Percentiles rank a stretch among this genome's conserved stretches.
These are phyloP conservation scores for Octomys mimax DNA, from an alignment of 2,797 vertebrate species.

Conservation along the genomic window DNA sequence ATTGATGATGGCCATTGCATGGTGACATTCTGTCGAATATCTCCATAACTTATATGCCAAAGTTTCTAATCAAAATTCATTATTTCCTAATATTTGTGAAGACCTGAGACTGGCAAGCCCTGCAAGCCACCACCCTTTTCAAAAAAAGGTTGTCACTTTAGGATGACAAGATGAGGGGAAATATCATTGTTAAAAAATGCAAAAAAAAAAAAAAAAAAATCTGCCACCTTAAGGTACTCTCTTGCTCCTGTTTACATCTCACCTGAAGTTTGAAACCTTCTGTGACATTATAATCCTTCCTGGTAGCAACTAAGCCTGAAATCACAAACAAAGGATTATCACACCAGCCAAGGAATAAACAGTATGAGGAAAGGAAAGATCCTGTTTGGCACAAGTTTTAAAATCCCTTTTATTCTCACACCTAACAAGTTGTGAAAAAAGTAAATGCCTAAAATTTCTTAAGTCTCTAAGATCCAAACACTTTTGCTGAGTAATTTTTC, in stretches of 20 bases:
- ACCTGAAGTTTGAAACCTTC: slow-evolving; percentile 77
- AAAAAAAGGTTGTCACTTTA: not conserved
- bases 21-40: not conserved
- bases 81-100: not conserved
- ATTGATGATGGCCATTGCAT: not conserved
- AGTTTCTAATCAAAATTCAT: not conserved
- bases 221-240: slow-evolving; percentile 39
- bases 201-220: not conserved
- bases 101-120: not conserved
- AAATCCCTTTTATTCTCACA: not conserved
- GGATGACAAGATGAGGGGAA: not conserved
- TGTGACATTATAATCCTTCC: slow-evolving; percentile 73
- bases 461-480: not conserved
- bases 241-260: slow-evolving; percentile 29
- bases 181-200: not conserved
- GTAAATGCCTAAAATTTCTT: slow-evolving; percentile 8
- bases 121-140: not conserved
- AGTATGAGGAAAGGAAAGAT: slow-evolving; percentile 68
- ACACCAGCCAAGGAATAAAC: slow-evolving; percentile 63
- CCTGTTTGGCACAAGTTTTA: slow-evolving; percentile 48
- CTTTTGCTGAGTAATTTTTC: not conserved
- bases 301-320: slow-evolving; percentile 59
- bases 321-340: slow-evolving; percentile 82
- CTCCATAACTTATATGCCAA: not conserved
- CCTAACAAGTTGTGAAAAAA: not conserved